Evolutionary conservation across 2,888 invertebrate species (phyloP), one percentile per base, ranked within the genome.

Genomic region (Chirona hameri): DNA sequence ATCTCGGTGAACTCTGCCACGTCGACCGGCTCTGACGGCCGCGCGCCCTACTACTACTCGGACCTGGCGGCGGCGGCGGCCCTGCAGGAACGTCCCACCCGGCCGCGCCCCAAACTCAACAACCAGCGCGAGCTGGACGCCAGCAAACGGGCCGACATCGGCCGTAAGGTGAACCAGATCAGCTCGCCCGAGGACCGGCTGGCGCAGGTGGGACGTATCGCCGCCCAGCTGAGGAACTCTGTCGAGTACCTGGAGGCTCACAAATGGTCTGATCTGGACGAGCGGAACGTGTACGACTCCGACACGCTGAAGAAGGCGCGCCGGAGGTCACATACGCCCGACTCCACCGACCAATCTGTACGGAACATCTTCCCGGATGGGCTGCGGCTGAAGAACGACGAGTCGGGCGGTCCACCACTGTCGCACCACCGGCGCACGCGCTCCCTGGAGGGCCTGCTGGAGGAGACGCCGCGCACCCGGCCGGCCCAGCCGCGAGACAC

Each of bases 31-130:
- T 84, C 84, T 46, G 84, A 84, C 48, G 83, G 85, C 14, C 83
- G 84, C 72, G 85, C 85, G 39, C 85, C 85, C 0, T 85, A 85
- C 79, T 85, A 85, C 55, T 85, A 85, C 65, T 85, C 85, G 21
- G 85, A 85, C 82, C 83, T 85, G 9, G 84, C 52, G 80, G 80
- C 52, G 29, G 55, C 52, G 9, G 48, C 52, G 15, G 55, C 52
- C 4, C 52, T 80, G 27, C 80, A 80, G 52, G 80, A 80, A 29
- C n/a, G 55, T 7, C 80, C 80, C 4, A 0, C 84, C 27, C 84
- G 84, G 57, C 31, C 84, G 2, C 69, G 84, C 79, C 83, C 84
- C 31, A 84, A 85, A 79, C 83, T 85, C 7, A 85, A 85, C 83
- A 85, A 85, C 69, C 85, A 85, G 69, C 69, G 84, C 31, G 85